phyloP scores from a whole-genome alignment of 2,797 vertebrate species.

The Brotula barbata region DNA sequence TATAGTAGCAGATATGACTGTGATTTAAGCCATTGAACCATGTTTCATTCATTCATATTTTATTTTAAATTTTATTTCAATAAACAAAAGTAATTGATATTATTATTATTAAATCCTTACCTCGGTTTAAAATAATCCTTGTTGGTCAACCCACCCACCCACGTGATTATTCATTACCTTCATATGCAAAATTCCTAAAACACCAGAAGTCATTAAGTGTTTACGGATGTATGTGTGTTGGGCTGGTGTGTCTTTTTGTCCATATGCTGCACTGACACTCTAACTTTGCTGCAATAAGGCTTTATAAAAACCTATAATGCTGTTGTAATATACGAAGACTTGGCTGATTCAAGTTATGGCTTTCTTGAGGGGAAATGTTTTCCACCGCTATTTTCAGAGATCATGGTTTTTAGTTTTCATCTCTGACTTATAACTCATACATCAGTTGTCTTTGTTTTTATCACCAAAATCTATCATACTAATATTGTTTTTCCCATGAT shows the following conservation, averaged over 20 bases:
- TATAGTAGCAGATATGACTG: too few relatives aligned
- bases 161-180: slow-evolving; percentile 22
- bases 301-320: slow-evolving; percentile 33
- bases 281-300: slow-evolving; percentile 57
- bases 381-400: slow-evolving; percentile 22
- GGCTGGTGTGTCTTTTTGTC: slow-evolving; percentile 22
- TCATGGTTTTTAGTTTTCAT: slow-evolving; percentile 26
- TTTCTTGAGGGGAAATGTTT: slow-evolving; percentile 19
- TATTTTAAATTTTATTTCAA: too few relatives aligned
- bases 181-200: slow-evolving; percentile 39
- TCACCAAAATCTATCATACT: slow-evolving; percentile 30
- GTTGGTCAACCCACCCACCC: not conserved
- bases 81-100: too few relatives aligned
- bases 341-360: slow-evolving; percentile 26
- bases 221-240: slow-evolving; percentile 27
- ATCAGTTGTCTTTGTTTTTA: slow-evolving; percentile 32
- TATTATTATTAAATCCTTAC: too few relatives aligned
- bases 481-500: slow-evolving; percentile 30
- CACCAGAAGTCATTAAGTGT: slow-evolving; percentile 19
- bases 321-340: slow-evolving; percentile 41
- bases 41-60: too few relatives aligned
- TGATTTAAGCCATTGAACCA: too few relatives aligned
- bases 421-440: slow-evolving; percentile 35
- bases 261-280: slow-evolving; percentile 39
- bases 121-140: not conserved